These are phyloP conservation scores for Temnopleurus reevesii DNA, from an alignment of 53 echinoderm and acorn worm species.

Conservation along the genomic window DNA sequence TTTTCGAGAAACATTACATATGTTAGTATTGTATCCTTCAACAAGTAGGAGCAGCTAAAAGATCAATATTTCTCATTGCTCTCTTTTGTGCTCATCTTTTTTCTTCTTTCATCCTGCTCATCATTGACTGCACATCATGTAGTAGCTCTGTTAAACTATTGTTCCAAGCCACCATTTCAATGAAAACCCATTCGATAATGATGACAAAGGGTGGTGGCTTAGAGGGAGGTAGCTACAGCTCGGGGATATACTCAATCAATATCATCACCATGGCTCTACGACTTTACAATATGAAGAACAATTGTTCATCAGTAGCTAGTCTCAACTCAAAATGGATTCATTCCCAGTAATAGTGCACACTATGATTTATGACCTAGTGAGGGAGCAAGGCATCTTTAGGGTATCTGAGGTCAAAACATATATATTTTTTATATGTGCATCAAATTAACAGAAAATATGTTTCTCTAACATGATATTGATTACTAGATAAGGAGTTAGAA, in stretches of 20 bases:
- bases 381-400: too few species aligned
- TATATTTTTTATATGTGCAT: too few species aligned
- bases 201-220: not conserved
- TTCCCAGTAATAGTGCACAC: too few species aligned
- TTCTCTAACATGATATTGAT: too few species aligned
- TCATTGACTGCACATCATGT: constrained; percentile 18
- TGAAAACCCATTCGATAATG: not conserved
- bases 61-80: constrained; percentile 28
- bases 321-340: too few species aligned
- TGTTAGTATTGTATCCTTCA: not conserved
- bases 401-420: too few species aligned
- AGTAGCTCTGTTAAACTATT: not conserved
- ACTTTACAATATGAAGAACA: not conserved
- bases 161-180: not conserved
- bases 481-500: too few species aligned
- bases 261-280: not conserved
- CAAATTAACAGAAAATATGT: too few species aligned
- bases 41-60: constrained; percentile 9
- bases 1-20: not conserved
- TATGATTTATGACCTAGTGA: too few species aligned
- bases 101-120: not conserved
- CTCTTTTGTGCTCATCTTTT: not conserved
- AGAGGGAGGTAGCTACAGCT: not conserved
- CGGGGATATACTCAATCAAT: not conserved
- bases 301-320: not conserved